Conservation (phyloP, 2,888 invertebrate genomes). For the Steinernema carpocapsae region DNA sequence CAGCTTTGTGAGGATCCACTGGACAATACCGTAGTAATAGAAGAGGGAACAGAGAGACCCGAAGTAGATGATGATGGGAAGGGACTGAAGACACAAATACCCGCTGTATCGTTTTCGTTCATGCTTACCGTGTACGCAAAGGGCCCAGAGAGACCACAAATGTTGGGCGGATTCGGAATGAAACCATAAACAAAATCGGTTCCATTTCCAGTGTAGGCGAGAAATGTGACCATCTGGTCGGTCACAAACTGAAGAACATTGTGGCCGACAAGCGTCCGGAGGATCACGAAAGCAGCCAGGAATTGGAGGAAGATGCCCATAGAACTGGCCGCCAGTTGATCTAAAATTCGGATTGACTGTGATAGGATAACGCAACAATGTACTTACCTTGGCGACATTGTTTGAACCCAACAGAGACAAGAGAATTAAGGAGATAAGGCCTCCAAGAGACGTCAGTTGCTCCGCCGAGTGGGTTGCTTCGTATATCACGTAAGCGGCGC, state of each 20-base stretch:
- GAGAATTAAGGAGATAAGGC: constrained; percentile 8
- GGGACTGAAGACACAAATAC: constrained; percentile 71
- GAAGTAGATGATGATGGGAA: constrained; percentile 74
- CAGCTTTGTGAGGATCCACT: constrained; percentile 51
- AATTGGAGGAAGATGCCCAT: constrained; percentile 83
- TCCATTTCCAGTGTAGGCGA: constrained; percentile 79
- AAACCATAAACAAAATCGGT: constrained; percentile 59
- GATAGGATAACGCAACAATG: too few relatives aligned
- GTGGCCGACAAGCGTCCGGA: constrained; percentile 76
- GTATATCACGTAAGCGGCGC: constrained; percentile 5
- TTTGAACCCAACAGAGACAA: constrained; percentile 9
- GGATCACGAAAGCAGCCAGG: constrained; percentile 81
- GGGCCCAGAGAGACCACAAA: constrained; percentile 70
- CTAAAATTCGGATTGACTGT: constrained; percentile 52
- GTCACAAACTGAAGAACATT: constrained; percentile 81
- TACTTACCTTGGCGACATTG: constrained; percentile 27
- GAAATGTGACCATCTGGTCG: constrained; percentile 78
- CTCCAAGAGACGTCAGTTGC: constrained; percentile 16
- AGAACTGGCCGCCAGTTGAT: constrained; percentile 78
- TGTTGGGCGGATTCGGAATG: constrained; percentile 44
- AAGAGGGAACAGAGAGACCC: constrained; percentile 39
- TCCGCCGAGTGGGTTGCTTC: background rate
- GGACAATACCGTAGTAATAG: constrained; percentile 45
- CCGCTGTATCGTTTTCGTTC: background rate
- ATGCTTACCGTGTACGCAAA: constrained; percentile 82